Evolutionary conservation across 1,140 invertebrate genomes (phyloP).

Genomic region (Anoplolepis gracilipes): DNA sequence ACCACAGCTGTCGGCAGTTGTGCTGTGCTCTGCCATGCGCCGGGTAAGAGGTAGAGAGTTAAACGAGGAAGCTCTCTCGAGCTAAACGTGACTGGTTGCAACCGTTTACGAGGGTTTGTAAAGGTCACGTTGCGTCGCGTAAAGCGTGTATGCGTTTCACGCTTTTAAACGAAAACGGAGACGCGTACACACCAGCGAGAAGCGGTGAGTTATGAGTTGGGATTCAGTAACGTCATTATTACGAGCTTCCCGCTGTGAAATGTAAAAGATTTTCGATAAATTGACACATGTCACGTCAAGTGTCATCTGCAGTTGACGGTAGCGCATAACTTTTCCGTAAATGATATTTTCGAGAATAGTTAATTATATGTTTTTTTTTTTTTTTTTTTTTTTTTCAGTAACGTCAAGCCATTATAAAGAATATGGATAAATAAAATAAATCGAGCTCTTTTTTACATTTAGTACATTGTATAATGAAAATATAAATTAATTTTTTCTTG

Average conservation of each 20-base stretch:
- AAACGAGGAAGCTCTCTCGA: constrained; percentile 28
- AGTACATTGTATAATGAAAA: neutral
- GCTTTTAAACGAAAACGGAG: neutral
- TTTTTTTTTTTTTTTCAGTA: too few relatives aligned
- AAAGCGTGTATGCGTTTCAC: neutral
- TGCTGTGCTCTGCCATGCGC: neutral
- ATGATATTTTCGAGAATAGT: neutral
- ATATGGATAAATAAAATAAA: neutral
- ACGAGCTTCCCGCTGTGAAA: too few relatives aligned
- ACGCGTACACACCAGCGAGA: neutral
- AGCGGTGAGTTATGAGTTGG: too few relatives aligned
- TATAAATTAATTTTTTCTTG: neutral
- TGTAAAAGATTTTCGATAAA: neutral
- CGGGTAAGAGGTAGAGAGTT: constrained; percentile 34
- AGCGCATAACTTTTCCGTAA: neutral
- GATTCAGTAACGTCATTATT: neutral
- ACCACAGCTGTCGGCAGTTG: constrained; percentile 51
- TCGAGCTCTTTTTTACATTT: neutral
- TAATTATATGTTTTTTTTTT: neutral
- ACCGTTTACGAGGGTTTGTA: constrained; percentile 19
- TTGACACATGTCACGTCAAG: neutral
- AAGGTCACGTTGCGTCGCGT: constrained; percentile 19
- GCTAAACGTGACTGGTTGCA: constrained; percentile 43
- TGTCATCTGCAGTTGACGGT: neutral
- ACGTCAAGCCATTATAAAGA: neutral